Evolutionary conservation across 1,140 invertebrate genomes (phyloP), one percentile per base, ranked within the genome.

Genomic region (Cydia fagiglandana): DNA sequence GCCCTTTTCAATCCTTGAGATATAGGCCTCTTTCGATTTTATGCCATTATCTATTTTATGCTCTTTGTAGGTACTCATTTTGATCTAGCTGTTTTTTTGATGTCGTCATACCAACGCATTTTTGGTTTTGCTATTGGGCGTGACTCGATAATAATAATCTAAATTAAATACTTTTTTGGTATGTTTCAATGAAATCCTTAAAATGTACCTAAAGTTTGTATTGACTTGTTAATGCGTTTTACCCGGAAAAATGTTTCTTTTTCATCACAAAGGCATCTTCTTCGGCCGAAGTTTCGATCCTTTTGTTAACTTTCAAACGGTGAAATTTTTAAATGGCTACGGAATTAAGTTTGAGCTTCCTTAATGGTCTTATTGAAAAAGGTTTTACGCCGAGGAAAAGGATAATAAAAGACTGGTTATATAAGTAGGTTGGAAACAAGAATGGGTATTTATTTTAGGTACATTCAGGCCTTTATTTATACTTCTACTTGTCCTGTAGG

Each of bases 311-410:
- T 64, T 64, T 30, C 20, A 13, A 24, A 28, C 61, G 10, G 17
- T 12, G 61, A 30, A 12, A 64, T 64, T 64, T 64, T 64, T 64
- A 24, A 64, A 64, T 28, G 28, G 20, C 61, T 28, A 12, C n/a
- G n/a, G 50, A 53, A 53, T 15, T n/a, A 53, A 53, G 15, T 53
- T 53, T 50, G 47, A 50, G 15, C 2, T 15, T 50, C 0, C 13
- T n/a, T 53, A 53, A 53, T 53, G 50, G 50, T 53, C 5, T 53
- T 17, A 53, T 53, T 53, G 50, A 53, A 53, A 53, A 53, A 53
- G 50, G 7, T 47, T 47, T 15, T 47, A 47, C 13, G n/a, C 1
- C 17, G 50, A 17, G 9, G 9, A 1, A 15, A n/a, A 53, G 6
- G 15, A 53, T 53, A n/a, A 53, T 17, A 53, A 53, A 53, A 53